Evolutionary conservation across 2,888 invertebrate genomes (phyloP).

Genomic region (Spicauda simplicius): DNA sequence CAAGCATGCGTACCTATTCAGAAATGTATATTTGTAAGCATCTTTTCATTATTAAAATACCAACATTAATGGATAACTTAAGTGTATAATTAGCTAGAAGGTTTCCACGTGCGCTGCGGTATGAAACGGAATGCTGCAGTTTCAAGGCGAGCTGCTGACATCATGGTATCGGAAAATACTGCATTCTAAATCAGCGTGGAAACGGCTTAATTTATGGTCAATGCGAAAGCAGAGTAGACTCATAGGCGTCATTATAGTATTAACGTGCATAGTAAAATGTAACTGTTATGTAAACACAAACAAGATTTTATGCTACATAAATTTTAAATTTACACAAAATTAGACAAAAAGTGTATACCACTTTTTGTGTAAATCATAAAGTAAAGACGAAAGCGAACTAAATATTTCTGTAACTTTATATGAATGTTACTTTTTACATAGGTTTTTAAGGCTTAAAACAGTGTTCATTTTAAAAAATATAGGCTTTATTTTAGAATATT

Average conservation of each 20-base stretch:
- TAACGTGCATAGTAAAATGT: background rate
- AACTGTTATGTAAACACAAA: too few species aligned
- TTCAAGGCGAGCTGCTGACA: conserved; percentile 71
- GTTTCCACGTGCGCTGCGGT: conserved; percentile 61
- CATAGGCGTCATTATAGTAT: conserved; percentile 18
- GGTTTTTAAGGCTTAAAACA: too few species aligned
- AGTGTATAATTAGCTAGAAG: conserved; percentile 55
- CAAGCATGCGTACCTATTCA: background rate
- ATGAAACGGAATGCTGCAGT: conserved; percentile 60
- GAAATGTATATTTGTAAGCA: background rate
- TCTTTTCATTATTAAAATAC: background rate
- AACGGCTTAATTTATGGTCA: conserved; percentile 45
- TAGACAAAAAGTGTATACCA: too few species aligned
- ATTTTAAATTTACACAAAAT: too few species aligned
- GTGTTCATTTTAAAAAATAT: too few species aligned
- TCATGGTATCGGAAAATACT: conserved; percentile 60
- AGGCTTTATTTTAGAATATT: too few species aligned
- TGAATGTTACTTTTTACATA: too few species aligned
- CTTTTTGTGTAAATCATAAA: too few species aligned
- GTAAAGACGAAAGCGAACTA: too few species aligned
- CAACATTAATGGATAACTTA: conserved; percentile 18
- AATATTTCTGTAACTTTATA: too few species aligned
- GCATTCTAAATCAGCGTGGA: conserved; percentile 47
- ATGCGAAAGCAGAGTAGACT: conserved; percentile 21
- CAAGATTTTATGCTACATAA: too few species aligned